Percentiles rank a stretch among this genome's conserved stretches.
phyloP scores from a whole-genome alignment of 2,113 vertebrate genomes.

The Centropus bengalensis region DNA sequence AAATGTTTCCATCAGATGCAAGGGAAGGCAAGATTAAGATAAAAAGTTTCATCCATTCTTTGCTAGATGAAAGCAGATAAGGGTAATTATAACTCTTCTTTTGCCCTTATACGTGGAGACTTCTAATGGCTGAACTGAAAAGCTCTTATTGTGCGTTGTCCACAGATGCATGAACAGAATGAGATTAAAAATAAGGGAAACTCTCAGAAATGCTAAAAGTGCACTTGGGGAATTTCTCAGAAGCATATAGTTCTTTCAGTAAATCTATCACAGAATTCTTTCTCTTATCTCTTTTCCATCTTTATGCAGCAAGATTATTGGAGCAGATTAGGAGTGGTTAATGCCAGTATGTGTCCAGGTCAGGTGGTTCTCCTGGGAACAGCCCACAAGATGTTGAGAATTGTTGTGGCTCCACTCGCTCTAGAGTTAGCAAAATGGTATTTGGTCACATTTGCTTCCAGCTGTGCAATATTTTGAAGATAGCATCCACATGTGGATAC shows the following conservation, averaged over 20 bases:
- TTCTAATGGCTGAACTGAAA: not conserved
- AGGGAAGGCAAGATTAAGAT: not conserved
- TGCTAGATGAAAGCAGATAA: not conserved
- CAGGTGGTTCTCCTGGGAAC: not conserved
- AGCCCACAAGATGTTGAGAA: not conserved
- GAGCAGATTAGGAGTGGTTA: not conserved
- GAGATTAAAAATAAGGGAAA: not conserved
- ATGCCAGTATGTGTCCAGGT: too few species aligned
- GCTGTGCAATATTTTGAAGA: not conserved
- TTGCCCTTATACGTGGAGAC: not conserved
- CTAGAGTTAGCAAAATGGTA: not conserved
- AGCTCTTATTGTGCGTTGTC: not conserved
- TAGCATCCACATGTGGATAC: not conserved
- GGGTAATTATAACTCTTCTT: not conserved
- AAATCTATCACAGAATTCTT: not conserved
- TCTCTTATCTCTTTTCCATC: not conserved
- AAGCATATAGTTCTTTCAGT: not conserved
- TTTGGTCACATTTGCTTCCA: not conserved
- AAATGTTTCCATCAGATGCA: not conserved
- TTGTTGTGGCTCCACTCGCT: not conserved
- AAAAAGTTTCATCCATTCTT: not conserved
- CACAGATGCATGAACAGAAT: not conserved
- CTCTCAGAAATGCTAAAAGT: not conserved
- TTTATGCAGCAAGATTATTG: not conserved
- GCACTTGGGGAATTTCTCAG: not conserved